These are phyloP conservation scores for Rhogogaster chlorosoma DNA, from an alignment of 2,888 invertebrate species.

Conservation along the genomic window DNA sequence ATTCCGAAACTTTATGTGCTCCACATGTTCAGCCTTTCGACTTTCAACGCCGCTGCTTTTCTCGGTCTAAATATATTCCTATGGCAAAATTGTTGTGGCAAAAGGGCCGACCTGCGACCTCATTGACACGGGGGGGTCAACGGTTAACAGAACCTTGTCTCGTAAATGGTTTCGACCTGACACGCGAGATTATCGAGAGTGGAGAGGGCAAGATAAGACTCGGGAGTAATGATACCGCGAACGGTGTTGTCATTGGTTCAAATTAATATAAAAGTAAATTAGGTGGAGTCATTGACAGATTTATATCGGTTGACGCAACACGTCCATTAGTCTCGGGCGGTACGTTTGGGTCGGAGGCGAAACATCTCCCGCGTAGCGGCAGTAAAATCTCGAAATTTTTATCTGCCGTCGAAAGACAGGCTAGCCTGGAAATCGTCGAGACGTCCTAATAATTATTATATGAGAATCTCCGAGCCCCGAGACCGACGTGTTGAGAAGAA, in stretches of 20 bases:
- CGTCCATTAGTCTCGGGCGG: constrained; percentile 50
- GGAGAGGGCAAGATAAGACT: neutral
- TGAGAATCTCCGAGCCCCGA: constrained; percentile 30
- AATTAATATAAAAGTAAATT: constrained; percentile 54
- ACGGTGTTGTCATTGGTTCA: constrained; percentile 26
- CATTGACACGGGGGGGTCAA: neutral
- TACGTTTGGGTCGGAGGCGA: constrained; percentile 39
- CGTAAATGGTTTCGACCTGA: constrained; percentile 11
- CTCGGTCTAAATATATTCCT: neutral
- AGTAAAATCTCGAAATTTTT: constrained; percentile 56
- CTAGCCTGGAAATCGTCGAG: constrained; percentile 53
- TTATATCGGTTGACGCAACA: constrained; percentile 55
- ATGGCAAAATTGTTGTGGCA: constrained; percentile 3
- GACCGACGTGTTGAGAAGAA: neutral
- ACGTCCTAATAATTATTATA: constrained; percentile 51
- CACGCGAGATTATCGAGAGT: neutral
- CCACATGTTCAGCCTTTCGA: neutral
- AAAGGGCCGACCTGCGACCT: constrained; percentile 12
- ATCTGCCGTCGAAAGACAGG: constrained; percentile 55
- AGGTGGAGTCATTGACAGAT: constrained; percentile 57
- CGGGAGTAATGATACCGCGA: constrained; percentile 13
- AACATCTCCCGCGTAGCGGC: constrained; percentile 54
- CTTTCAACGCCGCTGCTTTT: neutral
- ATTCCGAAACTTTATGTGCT: neutral
- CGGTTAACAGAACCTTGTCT: neutral